Conservation (phyloP, 2,113 vertebrate genomes). For the Coryphaenoides rupestris region DNA sequence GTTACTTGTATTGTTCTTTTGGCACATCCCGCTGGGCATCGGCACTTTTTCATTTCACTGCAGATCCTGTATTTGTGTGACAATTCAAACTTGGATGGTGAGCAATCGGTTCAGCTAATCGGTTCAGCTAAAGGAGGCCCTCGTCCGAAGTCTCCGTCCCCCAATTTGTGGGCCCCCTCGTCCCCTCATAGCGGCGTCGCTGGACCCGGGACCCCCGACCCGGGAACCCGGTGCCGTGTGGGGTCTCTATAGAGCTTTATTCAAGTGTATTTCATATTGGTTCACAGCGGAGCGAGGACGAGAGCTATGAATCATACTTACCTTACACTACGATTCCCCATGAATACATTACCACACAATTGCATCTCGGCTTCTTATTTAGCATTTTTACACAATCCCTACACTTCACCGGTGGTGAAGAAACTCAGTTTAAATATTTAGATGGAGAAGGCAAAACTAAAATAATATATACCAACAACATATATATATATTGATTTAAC, state of each 20-base stretch:
- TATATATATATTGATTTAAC: not conserved
- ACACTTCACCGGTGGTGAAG: not conserved
- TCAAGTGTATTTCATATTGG: constrained; percentile 63
- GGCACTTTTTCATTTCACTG: too few relatives aligned
- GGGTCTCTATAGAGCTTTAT: constrained; percentile 55
- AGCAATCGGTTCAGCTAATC: too few relatives aligned
- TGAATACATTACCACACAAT: constrained; percentile 57
- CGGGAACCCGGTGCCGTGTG: constrained; percentile 27
- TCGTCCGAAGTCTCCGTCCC: too few relatives aligned
- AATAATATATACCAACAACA: not conserved
- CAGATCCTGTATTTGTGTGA: too few relatives aligned
- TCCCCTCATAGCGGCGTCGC: too few relatives aligned
- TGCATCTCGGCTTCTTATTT: constrained; percentile 41
- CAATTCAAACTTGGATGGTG: too few relatives aligned
- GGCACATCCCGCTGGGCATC: too few relatives aligned
- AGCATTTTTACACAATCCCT: constrained; percentile 50
- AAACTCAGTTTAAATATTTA: constrained; percentile 16
- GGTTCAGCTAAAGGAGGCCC: too few relatives aligned
- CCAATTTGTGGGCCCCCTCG: too few relatives aligned
- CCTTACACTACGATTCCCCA: constrained; percentile 27
- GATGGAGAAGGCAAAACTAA: constrained; percentile 16
- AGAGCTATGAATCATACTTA: constrained; percentile 59
- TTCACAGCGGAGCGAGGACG: constrained; percentile 48
- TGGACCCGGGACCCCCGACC: too few relatives aligned
- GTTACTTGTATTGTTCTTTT: too few relatives aligned